phyloP scores from a whole-genome alignment of 2,888 invertebrate genomes.

The Hermodice carunculata region DNA sequence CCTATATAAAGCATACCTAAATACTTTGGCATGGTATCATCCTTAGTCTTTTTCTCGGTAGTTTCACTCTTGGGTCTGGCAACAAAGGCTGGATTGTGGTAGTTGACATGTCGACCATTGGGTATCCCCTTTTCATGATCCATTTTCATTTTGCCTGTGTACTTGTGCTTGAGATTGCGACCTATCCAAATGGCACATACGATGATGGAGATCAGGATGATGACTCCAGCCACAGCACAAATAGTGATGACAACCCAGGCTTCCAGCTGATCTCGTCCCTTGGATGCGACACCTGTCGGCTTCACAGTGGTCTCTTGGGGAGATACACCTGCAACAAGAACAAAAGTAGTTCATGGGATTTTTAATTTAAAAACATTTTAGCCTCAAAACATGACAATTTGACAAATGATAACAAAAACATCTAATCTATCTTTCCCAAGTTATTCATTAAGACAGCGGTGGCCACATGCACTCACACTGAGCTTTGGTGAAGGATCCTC shows the following conservation, averaged over 20 bases:
- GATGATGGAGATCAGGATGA: not conserved
- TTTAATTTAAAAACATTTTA: no score
- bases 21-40: constrained; percentile 6
- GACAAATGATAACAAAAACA: no score
- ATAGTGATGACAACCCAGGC: not conserved
- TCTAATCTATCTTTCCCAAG: no score
- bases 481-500: not conserved
- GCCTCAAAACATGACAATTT: no score
- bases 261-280: not conserved
- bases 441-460: no score
- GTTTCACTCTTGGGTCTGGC: constrained; percentile 10
- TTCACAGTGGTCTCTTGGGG: not conserved
- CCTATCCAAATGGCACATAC: not conserved
- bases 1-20: no score
- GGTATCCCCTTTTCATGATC: constrained; percentile 10
- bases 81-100: constrained; percentile 14
- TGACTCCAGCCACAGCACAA: constrained; percentile 3
- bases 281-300: not conserved
- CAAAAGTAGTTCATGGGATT: no score
- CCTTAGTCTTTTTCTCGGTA: not conserved
- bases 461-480: no score
- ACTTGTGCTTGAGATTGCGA: constrained; percentile 1
- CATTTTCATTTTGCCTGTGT: constrained; percentile 7
- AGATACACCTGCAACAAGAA: not conserved
- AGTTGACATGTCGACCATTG: constrained; percentile 1